A percentile compares a stretch with the other conserved stretches of the same genome.
phyloP scores from a whole-genome alignment of 2,113 vertebrate genomes.

The Sapayoa aenigma region DNA sequence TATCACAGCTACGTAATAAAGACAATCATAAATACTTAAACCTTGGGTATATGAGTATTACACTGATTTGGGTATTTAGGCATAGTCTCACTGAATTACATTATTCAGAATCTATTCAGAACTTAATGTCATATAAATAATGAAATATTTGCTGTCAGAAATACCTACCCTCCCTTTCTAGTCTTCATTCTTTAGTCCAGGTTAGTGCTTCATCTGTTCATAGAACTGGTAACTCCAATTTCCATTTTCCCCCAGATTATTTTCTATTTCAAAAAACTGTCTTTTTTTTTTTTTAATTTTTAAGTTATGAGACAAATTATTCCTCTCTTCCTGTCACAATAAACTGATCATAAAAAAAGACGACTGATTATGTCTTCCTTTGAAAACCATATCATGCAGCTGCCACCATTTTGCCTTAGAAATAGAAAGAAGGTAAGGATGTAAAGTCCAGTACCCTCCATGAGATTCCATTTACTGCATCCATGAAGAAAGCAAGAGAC shows the following conservation, averaged over 20 bases:
- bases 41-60: neutral
- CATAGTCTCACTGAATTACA: neutral
- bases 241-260: neutral
- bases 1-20: neutral
- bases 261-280: neutral
- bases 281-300: neutral
- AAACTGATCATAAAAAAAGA: neutral
- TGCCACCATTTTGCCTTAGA: neutral
- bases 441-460: neutral
- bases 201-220: neutral
- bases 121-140: neutral
- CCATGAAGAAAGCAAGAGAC: neutral
- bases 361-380: neutral
- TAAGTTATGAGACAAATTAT: neutral
- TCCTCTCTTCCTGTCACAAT: neutral
- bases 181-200: neutral
- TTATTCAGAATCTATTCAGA: neutral
- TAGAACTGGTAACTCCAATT: neutral
- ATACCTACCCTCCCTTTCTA: neutral
- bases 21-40: neutral
- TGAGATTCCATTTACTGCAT: neutral
- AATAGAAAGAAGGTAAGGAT: neutral
- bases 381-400: neutral
- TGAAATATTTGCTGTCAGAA: neutral
- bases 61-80: neutral